Base-by-base conservation (phyloP, 2,797 vertebrate genomes). In the Podarcis lilfordi region DNA sequence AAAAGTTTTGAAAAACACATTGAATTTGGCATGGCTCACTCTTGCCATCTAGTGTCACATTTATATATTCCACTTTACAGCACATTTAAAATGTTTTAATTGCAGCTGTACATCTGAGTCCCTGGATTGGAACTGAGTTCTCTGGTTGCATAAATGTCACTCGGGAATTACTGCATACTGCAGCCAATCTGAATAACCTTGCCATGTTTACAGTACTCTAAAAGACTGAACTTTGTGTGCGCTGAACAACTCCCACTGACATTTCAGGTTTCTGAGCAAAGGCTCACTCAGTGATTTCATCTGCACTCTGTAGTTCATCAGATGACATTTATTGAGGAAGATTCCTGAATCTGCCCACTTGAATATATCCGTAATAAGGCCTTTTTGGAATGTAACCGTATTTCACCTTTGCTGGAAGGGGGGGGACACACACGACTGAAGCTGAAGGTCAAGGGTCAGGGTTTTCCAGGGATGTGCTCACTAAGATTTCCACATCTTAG, bases 281-380 rank as follows among this genome's bases (percentile, higher is more conserved):
- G 75, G 83, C 69, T 55, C 86, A 29, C 76, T 86, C 19, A 86
- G 50, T 82, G 68, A 35, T 55, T 0, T 2, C 55, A 81, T 87
- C 77, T 89, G 80, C 78, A 84, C 90, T 89, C 59, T 0, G 1
- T 86, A 82, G 80, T 76, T 93, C 91, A 93, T 89, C 86, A 75
- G 89, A 77, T 72, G 81, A 80, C 84, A 83, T 90, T 93, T 94
- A 68, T 84, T 82, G 90, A 61, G 79, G 77, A 19, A 78, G 69
- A 79, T 80, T 86, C 69, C 83, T 68, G 7, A 29, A 35, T 50
- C 75, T 85, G 64, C 80, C 66, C 76, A 32, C 17, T 86, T 77
- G 86, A 88, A 94, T 86, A 72, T 2, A 50, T 77, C 66, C 11
- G 0, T 5, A 80, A 45, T 78, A 43, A 0, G 21, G 61, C 29